Evolutionary conservation across 2,113 vertebrate species (phyloP).

Genomic region (Chloropsis cyanopogon): DNA sequence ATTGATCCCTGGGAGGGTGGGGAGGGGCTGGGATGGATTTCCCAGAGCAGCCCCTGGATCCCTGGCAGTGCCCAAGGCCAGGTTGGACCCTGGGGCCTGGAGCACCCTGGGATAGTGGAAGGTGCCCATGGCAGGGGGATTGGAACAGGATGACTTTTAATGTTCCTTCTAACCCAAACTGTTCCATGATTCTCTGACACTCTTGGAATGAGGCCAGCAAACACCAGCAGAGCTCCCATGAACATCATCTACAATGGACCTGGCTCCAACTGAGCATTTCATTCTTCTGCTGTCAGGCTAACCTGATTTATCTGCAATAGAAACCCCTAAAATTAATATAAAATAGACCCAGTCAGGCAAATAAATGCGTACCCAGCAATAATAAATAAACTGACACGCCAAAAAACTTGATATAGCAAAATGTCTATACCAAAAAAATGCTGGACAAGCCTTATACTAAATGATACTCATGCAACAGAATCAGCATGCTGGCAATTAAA

Average conservation of each 20-base stretch:
- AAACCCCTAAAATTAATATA: neutral
- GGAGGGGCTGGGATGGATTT: neutral
- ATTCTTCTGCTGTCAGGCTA: neutral
- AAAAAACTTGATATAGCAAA: neutral
- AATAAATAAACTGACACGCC: neutral
- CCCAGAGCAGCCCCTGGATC: neutral
- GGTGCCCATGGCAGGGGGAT: neutral
- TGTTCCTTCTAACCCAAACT: neutral
- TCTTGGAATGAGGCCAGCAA: neutral
- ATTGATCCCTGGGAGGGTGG: fast-evolving
- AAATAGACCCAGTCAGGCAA: neutral
- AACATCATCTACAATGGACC: neutral
- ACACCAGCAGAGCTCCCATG: neutral
- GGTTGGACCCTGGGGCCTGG: neutral
- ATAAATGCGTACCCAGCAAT: neutral
- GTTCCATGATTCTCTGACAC: neutral
- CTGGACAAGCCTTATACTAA: neutral
- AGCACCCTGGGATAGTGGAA: fast-evolving
- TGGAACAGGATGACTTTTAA: neutral
- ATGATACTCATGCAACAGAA: neutral
- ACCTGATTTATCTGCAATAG: neutral
- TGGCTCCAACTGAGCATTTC: neutral
- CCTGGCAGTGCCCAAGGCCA: neutral
- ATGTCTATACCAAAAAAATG: neutral
- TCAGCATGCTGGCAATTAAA: neutral